phyloP scores from a whole-genome alignment of 2,797 vertebrate genomes.

The Poecilia gillii region DNA sequence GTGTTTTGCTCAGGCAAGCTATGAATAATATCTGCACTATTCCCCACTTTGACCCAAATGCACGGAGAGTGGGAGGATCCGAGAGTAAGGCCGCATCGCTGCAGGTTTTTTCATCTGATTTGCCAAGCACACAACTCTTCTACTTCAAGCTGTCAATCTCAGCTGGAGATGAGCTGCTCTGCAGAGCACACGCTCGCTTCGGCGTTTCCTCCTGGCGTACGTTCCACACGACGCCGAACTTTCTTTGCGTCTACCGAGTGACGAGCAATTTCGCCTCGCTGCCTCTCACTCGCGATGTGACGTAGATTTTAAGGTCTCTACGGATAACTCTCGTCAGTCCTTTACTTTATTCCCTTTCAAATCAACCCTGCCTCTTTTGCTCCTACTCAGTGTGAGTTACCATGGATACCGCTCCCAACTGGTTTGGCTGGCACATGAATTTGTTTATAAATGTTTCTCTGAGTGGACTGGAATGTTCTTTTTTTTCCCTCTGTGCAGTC shows the following conservation, averaged over 20 bases:
- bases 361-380: constrained; percentile 72
- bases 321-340: constrained; percentile 64
- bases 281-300: constrained; percentile 34
- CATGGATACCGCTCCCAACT: constrained; percentile 77
- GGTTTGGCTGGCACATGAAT: constrained; percentile 69
- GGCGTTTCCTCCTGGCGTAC: constrained; percentile 8
- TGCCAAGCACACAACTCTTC: constrained; percentile 47
- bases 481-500: constrained; percentile 36
- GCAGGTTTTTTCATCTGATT: constrained; percentile 30
- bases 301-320: constrained; percentile 59
- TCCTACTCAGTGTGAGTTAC: constrained; percentile 75
- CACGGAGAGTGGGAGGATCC: constrained; percentile 46
- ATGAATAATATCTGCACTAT: constrained; percentile 69
- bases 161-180: constrained; percentile 40
- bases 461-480: constrained; percentile 62
- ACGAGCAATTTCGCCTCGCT: constrained; percentile 42
- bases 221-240: constrained; percentile 6
- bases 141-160: constrained; percentile 45
- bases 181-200: constrained; percentile 14
- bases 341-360: constrained; percentile 73
- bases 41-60: constrained; percentile 71
- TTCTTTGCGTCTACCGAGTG: constrained; percentile 30
- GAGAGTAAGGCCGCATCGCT: constrained; percentile 43
- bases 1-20: constrained; percentile 72
- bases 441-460: constrained; percentile 71